Percentiles rank a stretch among this genome's conserved stretches.
phyloP scores from a whole-genome alignment of 2,888 invertebrate genomes.

The Mycalesis mineus region DNA sequence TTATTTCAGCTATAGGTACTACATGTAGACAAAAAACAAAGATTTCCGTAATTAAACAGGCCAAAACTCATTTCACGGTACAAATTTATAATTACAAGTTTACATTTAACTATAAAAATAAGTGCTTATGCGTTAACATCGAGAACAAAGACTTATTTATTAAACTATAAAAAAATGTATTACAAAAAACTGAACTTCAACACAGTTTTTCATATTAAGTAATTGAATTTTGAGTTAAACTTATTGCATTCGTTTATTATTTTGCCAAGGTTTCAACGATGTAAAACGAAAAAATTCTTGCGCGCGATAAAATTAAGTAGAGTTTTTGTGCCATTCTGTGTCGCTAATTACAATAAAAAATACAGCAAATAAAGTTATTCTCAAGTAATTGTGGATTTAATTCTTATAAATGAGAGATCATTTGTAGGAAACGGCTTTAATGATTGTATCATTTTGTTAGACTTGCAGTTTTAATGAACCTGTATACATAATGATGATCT shows the following conservation, averaged over 20 bases:
- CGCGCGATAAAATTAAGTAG: not conserved
- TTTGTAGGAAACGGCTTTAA: no score
- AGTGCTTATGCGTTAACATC: not conserved
- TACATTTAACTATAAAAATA: not conserved
- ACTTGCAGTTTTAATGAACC: no score
- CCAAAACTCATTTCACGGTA: constrained; percentile 6
- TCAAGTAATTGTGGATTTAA: no score
- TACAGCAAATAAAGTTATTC: no score
- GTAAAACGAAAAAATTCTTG: constrained; percentile 10
- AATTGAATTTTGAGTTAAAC: constrained; percentile 16
- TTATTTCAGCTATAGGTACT: no score
- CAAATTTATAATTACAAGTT: constrained; percentile 9
- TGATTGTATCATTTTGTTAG: no score
- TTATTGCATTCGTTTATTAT: constrained; percentile 13
- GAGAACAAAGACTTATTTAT: not conserved
- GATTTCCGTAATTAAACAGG: constrained; percentile 11
- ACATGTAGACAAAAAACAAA: not conserved
- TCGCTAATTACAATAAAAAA: not conserved
- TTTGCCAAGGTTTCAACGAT: constrained; percentile 17
- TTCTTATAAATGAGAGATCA: no score
- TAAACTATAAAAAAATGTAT: constrained; percentile 3
- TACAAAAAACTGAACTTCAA: constrained; percentile 17
- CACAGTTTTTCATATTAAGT: constrained; percentile 14
- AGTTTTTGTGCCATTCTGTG: not conserved
- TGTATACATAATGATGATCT: no score